phyloP scores from a whole-genome alignment of 2,888 invertebrate genomes.

The Mallateleia sp. region DNA sequence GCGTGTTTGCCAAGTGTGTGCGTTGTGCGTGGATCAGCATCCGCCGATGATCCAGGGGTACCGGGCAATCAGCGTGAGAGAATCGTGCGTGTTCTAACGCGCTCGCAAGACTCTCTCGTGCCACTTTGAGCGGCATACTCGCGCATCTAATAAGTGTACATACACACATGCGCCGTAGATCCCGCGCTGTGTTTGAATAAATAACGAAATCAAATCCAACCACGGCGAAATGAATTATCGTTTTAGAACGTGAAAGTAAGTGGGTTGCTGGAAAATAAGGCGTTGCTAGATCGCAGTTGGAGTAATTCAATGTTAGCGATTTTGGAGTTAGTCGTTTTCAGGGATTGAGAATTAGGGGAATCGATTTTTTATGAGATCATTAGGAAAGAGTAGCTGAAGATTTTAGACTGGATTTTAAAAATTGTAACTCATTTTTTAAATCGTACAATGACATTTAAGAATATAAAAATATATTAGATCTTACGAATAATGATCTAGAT shows the following conservation, averaged over 20 bases:
- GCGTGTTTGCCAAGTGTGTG: slow-evolving; percentile 67
- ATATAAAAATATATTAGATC: too few species aligned
- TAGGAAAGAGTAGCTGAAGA: too few species aligned
- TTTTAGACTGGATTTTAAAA: too few species aligned
- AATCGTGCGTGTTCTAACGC: slow-evolving; percentile 63
- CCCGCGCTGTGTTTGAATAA: slow-evolving; percentile 25
- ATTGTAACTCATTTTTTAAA: too few species aligned
- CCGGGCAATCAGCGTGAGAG: slow-evolving; percentile 62
- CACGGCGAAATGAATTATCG: slow-evolving; percentile 33
- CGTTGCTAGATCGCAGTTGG: neutral
- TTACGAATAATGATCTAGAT: too few species aligned
- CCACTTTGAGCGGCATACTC: slow-evolving; percentile 39
- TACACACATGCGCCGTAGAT: slow-evolving; percentile 18
- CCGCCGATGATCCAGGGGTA: slow-evolving; percentile 52
- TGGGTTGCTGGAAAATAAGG: slow-evolving; percentile 35
- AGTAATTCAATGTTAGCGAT: neutral
- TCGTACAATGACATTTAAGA: too few species aligned
- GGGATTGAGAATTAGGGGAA: too few species aligned
- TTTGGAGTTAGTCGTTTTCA: neutral
- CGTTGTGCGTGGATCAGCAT: slow-evolving; percentile 61
- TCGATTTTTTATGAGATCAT: too few species aligned
- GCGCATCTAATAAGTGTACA: slow-evolving; percentile 32
- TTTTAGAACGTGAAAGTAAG: slow-evolving; percentile 48
- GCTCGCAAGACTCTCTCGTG: slow-evolving; percentile 55
- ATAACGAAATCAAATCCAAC: slow-evolving; percentile 2